Base-by-base conservation (phyloP, 2,113 vertebrate species). In the Trichomycterus rosablanca region DNA sequence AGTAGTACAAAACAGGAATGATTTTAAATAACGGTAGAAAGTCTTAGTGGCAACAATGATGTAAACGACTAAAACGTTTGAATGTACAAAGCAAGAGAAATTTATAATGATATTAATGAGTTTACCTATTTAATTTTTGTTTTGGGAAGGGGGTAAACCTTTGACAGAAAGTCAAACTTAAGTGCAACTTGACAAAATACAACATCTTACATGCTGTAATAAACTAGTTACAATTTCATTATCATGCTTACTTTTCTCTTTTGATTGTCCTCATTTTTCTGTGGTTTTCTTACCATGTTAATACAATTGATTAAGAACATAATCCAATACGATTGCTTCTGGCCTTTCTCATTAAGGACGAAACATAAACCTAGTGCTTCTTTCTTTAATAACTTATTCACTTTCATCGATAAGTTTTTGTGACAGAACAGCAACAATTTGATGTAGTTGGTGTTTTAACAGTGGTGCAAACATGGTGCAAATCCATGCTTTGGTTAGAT, bases 401-500 rank as follows among this genome's bases (percentile, higher is more conserved):
- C 16, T 50, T 50, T 52, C n/a, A 52, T 15, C 49, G 23, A 50
- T 15, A 32, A 34, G 28, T 52, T 52, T 20, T 39, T 62, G 22
- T 51, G 22, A 40, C 22, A 51, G 34, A 15, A 40, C 5, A 43
- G 16, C 32, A 64, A 55, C 40, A 34, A 15, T 23, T 22, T 46
- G 15, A 64, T 30, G n/a, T 44, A 23, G 45, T 22, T 37, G 16
- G n/a, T 3, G 44, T 46, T 39, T 30, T 20, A 39, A 46, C 62
- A 73, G 63, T 57, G 70, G 71, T 74, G 67, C 44, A 51, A 68
- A 76, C 60, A 70, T 67, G 42, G 80, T 80, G 74, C 80, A 79
- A 77, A 83, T 67, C 77, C 82, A 83, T 85, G 84, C 84, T 84
- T 85, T 85, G 81, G 80, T 79, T 80, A 81, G 14, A 26, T 18